Conservation (phyloP, 2,797 vertebrate species). For the Sebastes flavidus region DNA sequence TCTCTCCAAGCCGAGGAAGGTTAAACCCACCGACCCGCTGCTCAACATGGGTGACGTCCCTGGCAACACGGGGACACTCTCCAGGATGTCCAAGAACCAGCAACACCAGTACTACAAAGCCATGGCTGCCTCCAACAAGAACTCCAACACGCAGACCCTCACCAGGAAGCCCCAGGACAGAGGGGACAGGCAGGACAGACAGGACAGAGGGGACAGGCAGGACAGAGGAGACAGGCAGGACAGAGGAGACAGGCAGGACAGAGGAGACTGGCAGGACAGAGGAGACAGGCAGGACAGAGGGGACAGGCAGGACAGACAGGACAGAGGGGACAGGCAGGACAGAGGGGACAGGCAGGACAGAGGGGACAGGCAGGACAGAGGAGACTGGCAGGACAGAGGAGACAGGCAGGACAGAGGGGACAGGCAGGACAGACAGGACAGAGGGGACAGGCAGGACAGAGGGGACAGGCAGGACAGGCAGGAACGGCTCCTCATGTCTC, state of each 20-base stretch:
- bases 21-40: slow-evolving; percentile 91
- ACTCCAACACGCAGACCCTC: slow-evolving; percentile 85
- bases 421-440: slow-evolving; percentile 75
- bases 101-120: slow-evolving; percentile 88
- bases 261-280: slow-evolving; percentile 79
- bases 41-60: slow-evolving; percentile 83
- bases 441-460: slow-evolving; percentile 70
- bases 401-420: slow-evolving; percentile 64
- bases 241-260: slow-evolving; percentile 60
- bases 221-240: slow-evolving; percentile 66
- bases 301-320: slow-evolving; percentile 45
- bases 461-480: slow-evolving; percentile 69
- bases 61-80: slow-evolving; percentile 82
- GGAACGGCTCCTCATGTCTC: slow-evolving; percentile 79
- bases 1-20: slow-evolving; percentile 86
- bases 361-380: not conserved
- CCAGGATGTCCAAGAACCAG: slow-evolving; percentile 85
- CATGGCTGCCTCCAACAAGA: slow-evolving; percentile 82
- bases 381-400: slow-evolving; percentile 24
- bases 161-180: slow-evolving; percentile 83
- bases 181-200: slow-evolving; percentile 58
- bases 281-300: slow-evolving; percentile 2
- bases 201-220: slow-evolving; percentile 54
- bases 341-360: too few relatives aligned
- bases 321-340: too few relatives aligned